Evolutionary conservation across 2,797 vertebrate species (phyloP).

Genomic region (Poecile montanus): DNA sequence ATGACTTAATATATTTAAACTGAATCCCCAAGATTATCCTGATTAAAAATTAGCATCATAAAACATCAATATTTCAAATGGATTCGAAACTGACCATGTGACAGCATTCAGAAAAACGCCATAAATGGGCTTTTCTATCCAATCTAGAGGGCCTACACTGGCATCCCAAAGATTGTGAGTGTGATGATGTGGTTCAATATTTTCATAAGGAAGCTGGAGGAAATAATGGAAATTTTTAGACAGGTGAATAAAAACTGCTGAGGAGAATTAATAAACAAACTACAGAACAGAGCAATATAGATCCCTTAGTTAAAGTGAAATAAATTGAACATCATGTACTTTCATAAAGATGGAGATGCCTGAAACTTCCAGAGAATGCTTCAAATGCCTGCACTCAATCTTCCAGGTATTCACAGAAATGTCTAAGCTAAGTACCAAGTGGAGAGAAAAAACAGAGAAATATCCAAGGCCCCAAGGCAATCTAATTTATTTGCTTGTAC

Average conservation of each 20-base stretch:
- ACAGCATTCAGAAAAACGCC: background rate
- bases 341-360: background rate
- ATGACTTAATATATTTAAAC: constrained; percentile 32
- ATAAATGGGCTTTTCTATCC: background rate
- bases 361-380: background rate
- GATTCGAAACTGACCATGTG: background rate
- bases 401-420: background rate
- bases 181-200: background rate
- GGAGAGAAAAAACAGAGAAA: background rate
- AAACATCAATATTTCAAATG: constrained; percentile 30
- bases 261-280: background rate
- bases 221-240: background rate
- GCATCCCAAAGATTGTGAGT: background rate
- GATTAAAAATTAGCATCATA: constrained; percentile 38
- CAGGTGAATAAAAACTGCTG: background rate
- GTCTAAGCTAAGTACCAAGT: background rate
- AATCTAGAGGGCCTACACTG: background rate
- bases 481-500: background rate
- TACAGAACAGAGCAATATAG: background rate
- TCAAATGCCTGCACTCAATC: background rate
- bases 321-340: background rate
- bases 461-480: background rate
- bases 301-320: background rate
- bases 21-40: constrained; percentile 22
- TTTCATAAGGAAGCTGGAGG: background rate